Evolutionary conservation across 2,888 invertebrate genomes (phyloP).

Genomic region (Myathropa florea): DNA sequence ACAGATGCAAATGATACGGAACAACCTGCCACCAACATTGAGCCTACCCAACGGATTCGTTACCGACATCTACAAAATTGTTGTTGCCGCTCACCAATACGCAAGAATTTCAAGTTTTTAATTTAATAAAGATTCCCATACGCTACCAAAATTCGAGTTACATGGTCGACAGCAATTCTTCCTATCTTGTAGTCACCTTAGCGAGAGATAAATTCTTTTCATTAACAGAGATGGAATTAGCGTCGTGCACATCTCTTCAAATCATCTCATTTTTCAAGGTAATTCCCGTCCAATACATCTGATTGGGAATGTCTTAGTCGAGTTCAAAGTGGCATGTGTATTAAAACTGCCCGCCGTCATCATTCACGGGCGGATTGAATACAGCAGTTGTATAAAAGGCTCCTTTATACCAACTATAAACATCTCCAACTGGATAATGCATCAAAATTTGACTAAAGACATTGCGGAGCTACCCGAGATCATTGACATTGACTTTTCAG

Average conservation of each 20-base stretch:
- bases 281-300: too few species aligned
- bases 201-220: neutral
- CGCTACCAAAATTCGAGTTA: neutral
- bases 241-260: neutral
- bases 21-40: neutral
- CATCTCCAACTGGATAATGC: too few species aligned
- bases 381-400: too few species aligned
- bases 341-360: too few species aligned
- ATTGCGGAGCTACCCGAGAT: too few species aligned
- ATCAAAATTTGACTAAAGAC: too few species aligned
- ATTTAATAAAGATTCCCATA: neutral
- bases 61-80: slow-evolving; percentile 24
- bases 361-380: too few species aligned
- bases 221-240: neutral
- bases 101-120: neutral
- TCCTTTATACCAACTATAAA: too few species aligned
- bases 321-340: too few species aligned
- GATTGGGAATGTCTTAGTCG: too few species aligned
- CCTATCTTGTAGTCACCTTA: slow-evolving; percentile 4
- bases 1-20: neutral
- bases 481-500: too few species aligned
- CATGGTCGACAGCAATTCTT: neutral
- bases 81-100: neutral
- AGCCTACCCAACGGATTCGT: neutral
- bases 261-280: too few species aligned